Evolutionary conservation across 1,140 invertebrate genomes (phyloP), one percentile per base, ranked within the genome.

Genomic region (Copidosoma floridanum): DNA sequence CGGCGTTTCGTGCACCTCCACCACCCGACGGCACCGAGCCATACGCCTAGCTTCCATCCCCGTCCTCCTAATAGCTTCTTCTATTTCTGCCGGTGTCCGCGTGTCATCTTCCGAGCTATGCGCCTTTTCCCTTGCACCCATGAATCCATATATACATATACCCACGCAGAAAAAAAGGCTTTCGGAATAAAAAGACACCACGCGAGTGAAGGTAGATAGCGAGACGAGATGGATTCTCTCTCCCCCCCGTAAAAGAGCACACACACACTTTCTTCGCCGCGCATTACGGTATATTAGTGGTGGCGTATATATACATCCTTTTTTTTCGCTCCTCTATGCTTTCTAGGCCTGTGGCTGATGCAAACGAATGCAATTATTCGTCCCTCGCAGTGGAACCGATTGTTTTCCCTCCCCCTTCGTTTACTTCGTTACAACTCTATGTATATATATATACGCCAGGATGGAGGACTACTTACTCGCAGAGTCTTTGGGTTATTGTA

Each of bases 111-210:
- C n/a, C n/a, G n/a, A n/a, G n/a, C n/a, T n/a, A n/a, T n/a, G n/a
- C n/a, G n/a, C n/a, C n/a, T n/a, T n/a, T n/a, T n/a, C n/a, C n/a
- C n/a, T n/a, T n/a, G n/a, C n/a, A n/a, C n/a, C n/a, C n/a, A n/a
- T n/a, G n/a, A n/a, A n/a, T n/a, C n/a, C n/a, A n/a, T n/a, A n/a
- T n/a, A n/a, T n/a, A n/a, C n/a, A 47, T 26, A 24, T 26, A 32
- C 18, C 16, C 6, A n/a, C 18, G n/a, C 12, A 35, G 26, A 61
- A 43, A 61, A 55, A 61, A 35, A 61, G 58, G 12, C 11, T 41
- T 54, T 50, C n/a, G 16, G 50, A 55, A 61, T 44, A 61, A 55
- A 60, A 54, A 48, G 41, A 60, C 16, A 51, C 44, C 57, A 20
- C n/a, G 7, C 8, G 26, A n/a, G n/a, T n/a, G n/a, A n/a, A n/a